phyloP scores from a whole-genome alignment of 2,888 invertebrate genomes.

The Pecten maximus region DNA sequence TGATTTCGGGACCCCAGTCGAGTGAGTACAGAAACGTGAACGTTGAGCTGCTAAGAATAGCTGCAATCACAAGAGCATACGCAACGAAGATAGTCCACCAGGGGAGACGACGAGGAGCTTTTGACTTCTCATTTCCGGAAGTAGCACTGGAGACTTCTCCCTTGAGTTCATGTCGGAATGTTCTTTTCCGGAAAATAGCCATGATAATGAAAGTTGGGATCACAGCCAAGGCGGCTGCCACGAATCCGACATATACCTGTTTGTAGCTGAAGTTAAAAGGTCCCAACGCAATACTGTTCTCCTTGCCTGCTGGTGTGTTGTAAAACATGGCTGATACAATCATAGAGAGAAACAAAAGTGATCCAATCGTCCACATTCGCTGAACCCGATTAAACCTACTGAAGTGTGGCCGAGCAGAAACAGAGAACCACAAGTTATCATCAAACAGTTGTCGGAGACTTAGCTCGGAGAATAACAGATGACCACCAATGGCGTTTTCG shows the following conservation, averaged over 20 bases:
- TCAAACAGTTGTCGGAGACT: conserved; percentile 56
- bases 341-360: conserved; percentile 66
- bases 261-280: conserved; percentile 61
- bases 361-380: conserved; percentile 60
- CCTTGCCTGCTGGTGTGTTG: neutral
- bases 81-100: conserved; percentile 74
- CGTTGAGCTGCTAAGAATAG: conserved; percentile 74
- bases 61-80: conserved; percentile 76
- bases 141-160: neutral
- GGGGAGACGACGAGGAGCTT: conserved; percentile 54
- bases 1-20: conserved; percentile 77
- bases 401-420: conserved; percentile 61
- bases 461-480: neutral
- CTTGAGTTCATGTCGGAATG: neutral
- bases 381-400: conserved; percentile 68
- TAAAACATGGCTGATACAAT: conserved; percentile 70
- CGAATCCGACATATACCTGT: conserved; percentile 65
- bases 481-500: neutral
- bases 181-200: conserved; percentile 53
- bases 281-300: conserved; percentile 54
- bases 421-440: conserved; percentile 66
- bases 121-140: neutral
- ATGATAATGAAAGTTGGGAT: conserved; percentile 57
- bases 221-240: conserved; percentile 59
- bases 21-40: conserved; percentile 81